These are phyloP conservation scores for Oryzias sinensis DNA, from an alignment of 2,797 vertebrate genomes.

Conservation along the genomic window DNA sequence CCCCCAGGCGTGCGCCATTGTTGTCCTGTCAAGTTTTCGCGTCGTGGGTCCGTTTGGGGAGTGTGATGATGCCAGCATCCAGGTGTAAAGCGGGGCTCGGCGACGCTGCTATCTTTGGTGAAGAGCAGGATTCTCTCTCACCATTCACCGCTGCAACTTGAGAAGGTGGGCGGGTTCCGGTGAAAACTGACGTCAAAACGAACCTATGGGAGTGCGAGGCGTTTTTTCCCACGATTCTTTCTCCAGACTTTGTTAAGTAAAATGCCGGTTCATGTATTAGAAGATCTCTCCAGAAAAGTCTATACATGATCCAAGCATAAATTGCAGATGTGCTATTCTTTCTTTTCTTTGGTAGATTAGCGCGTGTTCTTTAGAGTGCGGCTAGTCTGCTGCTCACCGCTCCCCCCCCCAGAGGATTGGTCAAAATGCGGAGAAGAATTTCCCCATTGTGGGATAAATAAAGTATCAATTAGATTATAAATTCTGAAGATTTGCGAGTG, in stretches of 20 bases:
- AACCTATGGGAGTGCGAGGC: slow-evolving; percentile 56
- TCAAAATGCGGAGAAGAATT: too few relatives aligned
- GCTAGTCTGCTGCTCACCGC: too few relatives aligned
- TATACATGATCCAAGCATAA: too few relatives aligned
- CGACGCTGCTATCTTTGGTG: slow-evolving; percentile 40
- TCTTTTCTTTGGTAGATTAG: too few relatives aligned
- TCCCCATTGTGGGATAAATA: too few relatives aligned
- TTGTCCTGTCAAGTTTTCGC: slow-evolving; percentile 59
- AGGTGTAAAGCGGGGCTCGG: slow-evolving; percentile 56
- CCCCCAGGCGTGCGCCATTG: slow-evolving; percentile 65
- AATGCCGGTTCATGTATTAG: too few relatives aligned
- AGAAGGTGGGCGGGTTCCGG: slow-evolving; percentile 67
- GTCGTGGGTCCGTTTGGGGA: slow-evolving; percentile 34
- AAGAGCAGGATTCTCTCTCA: slow-evolving; percentile 62
- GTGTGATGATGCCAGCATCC: slow-evolving; percentile 71
- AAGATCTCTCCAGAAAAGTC: too few relatives aligned
- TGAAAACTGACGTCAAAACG: slow-evolving; percentile 65
- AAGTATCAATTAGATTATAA: too few relatives aligned
- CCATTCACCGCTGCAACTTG: slow-evolving; percentile 72
- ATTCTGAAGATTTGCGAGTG: too few relatives aligned
- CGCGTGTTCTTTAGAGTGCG: too few relatives aligned
- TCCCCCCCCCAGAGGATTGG: too few relatives aligned
- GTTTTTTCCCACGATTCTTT: slow-evolving; percentile 3
- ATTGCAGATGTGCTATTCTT: too few relatives aligned
- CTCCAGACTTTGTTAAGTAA: neutral